A percentile compares a stretch with the other conserved stretches of the same genome.
Evolutionary conservation across 2,113 vertebrate genomes (phyloP).

Genomic region (Apodemus speciosus): DNA sequence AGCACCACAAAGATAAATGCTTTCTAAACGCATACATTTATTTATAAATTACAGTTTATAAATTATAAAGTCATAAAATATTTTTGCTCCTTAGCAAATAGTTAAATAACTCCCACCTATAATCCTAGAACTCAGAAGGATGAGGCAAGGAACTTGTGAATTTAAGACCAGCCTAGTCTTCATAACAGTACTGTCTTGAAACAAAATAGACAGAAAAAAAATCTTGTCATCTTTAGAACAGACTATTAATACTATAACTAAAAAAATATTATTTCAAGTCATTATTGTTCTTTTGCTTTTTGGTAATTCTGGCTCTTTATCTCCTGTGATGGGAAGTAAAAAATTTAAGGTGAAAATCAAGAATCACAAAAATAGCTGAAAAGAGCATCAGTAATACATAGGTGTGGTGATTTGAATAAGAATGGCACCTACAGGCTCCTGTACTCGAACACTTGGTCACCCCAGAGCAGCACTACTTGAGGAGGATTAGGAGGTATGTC

Average conservation of each 20-base stretch:
- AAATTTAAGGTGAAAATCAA: background rate
- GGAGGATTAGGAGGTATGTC: background rate
- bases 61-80: background rate
- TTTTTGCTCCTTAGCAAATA: background rate
- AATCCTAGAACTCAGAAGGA: background rate
- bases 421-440: background rate
- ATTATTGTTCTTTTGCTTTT: background rate
- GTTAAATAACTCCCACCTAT: background rate
- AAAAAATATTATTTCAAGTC: conserved; percentile 14
- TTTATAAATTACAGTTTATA: background rate
- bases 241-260: background rate
- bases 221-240: background rate
- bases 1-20: conserved; percentile 38
- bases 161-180: background rate
- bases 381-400: background rate
- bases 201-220: background rate
- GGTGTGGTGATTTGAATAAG: background rate
- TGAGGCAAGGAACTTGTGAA: background rate
- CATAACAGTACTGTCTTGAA: background rate
- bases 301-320: background rate
- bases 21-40: background rate
- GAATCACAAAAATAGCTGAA: background rate
- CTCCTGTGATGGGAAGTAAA: background rate
- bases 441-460: background rate
- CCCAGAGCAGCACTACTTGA: background rate